Conservation (phyloP, 2,797 vertebrate genomes). For the Cyprinodon diabolis region DNA sequence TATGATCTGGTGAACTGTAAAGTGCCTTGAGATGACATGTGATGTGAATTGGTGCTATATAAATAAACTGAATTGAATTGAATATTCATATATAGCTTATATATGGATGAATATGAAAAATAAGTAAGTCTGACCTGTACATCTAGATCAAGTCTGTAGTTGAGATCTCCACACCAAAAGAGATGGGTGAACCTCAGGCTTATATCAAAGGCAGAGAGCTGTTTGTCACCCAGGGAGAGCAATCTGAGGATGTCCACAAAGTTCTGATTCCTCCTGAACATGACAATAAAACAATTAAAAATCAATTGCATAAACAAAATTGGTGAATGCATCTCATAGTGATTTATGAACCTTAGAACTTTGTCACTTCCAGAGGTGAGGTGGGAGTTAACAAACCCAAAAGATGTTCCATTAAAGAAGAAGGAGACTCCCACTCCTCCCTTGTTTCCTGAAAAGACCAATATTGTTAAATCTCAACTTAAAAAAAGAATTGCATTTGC, state of each 20-base stretch:
- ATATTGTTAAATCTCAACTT: not conserved
- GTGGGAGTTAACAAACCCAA: conserved; percentile 88
- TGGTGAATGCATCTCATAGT: not conserved
- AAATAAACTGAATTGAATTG: too few relatives aligned
- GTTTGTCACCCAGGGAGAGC: conserved; percentile 83
- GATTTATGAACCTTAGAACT: conserved; percentile 74
- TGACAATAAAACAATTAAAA: not conserved
- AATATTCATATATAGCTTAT: not conserved
- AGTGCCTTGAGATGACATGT: too few relatives aligned
- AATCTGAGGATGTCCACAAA: conserved; percentile 85
- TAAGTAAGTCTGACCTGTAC: conserved; percentile 74
- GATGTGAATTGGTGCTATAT: too few relatives aligned
- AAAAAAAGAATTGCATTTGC: not conserved
- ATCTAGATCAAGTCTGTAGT: conserved; percentile 85
- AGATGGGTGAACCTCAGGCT: conserved; percentile 85
- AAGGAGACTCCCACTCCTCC: conserved; percentile 86
- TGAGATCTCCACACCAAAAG: conserved; percentile 89
- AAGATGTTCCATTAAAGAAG: conserved; percentile 80
- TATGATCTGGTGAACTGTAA: too few relatives aligned
- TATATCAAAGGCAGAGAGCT: conserved; percentile 82
- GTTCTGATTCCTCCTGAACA: conserved; percentile 86
- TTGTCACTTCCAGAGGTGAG: conserved; percentile 87
- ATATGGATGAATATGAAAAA: not conserved
- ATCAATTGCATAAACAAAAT: not conserved
- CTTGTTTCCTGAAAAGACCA: conserved; percentile 80